Conservation (phyloP, 2,888 invertebrate genomes). For the Pristionchus arcanus region DNA sequence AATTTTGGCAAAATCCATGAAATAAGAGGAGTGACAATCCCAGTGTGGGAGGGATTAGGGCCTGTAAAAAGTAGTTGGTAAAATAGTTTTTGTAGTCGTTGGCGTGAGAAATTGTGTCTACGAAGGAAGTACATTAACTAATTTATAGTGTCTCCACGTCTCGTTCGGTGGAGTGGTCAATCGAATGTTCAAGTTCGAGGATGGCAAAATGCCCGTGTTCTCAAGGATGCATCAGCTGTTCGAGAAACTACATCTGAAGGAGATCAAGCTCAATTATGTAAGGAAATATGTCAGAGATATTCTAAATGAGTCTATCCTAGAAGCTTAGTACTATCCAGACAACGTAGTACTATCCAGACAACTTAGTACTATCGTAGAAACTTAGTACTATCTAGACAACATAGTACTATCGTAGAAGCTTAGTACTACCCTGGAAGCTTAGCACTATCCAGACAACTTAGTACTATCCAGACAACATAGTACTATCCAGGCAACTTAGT, state of each 20-base stretch:
- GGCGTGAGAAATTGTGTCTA: too few relatives aligned
- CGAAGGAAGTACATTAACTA: too few relatives aligned
- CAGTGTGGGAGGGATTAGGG: too few relatives aligned
- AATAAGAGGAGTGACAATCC: too few relatives aligned
- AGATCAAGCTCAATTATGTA: not conserved
- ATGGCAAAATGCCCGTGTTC: not conserved
- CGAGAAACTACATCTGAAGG: not conserved
- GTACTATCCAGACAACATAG: not conserved
- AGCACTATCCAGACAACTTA: not conserved
- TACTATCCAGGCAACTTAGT: not conserved
- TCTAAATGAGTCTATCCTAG: not conserved
- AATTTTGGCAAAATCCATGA: too few relatives aligned
- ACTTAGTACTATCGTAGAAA: not conserved
- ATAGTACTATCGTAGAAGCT: too few relatives aligned
- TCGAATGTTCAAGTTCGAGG: not conserved
- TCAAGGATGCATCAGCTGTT: not conserved
- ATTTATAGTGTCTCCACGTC: not conserved
- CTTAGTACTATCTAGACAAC: not conserved
- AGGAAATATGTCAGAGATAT: not conserved
- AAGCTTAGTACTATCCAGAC: not conserved
- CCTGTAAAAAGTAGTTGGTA: too few relatives aligned
- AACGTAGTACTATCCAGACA: not conserved
- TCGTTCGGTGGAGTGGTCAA: not conserved
- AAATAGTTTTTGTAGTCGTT: too few relatives aligned
- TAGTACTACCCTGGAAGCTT: not conserved